phyloP scores from a whole-genome alignment of 1,140 invertebrate species.

The Cyclargus thomasi region DNA sequence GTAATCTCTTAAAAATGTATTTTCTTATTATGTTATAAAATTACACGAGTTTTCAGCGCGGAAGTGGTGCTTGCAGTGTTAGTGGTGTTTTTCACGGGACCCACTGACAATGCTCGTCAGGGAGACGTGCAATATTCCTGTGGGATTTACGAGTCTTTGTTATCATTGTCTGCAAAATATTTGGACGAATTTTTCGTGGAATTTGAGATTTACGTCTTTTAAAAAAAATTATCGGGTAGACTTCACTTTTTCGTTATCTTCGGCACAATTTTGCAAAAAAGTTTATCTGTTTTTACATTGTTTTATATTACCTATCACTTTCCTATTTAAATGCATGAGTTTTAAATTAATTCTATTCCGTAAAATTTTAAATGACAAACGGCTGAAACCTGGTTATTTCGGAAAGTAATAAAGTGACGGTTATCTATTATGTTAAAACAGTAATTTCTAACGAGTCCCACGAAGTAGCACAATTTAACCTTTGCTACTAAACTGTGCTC shows the following conservation, averaged over 20 bases:
- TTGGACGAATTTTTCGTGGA: not conserved
- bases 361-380: not conserved
- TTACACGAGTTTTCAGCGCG: not conserved
- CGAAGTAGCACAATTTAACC: not conserved
- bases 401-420: not conserved
- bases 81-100: not conserved
- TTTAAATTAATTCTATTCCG: no score
- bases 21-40: no score
- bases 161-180: not conserved
- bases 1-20: no score
- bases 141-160: conserved; percentile 12
- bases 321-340: no score
- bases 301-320: no score
- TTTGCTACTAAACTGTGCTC: not conserved
- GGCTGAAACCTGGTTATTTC: not conserved
- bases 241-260: no score
- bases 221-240: no score
- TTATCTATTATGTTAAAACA: not conserved
- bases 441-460: not conserved
- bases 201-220: not conserved
- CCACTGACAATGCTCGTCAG: not conserved
- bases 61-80: not conserved
- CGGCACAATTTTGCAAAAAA: no score
- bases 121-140: conserved; percentile 1
- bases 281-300: no score